phyloP scores from a whole-genome alignment of 2,888 invertebrate genomes.

The Lepetodrilus schrolli region DNA sequence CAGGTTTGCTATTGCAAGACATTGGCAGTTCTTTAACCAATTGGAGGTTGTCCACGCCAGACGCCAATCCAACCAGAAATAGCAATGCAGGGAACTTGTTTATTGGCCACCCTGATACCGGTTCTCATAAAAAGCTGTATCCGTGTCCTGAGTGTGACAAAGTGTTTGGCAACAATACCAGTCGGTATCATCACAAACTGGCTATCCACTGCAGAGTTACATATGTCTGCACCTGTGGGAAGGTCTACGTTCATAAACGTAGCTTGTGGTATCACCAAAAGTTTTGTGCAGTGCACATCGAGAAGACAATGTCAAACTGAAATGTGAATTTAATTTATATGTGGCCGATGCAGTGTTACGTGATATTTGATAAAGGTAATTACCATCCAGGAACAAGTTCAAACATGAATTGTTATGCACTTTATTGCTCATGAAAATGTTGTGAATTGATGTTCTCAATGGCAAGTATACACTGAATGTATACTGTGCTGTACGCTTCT shows the following conservation, averaged over 20 bases:
- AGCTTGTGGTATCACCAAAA: constrained; percentile 5
- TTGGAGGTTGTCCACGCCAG: neutral
- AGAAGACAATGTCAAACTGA: too few species aligned
- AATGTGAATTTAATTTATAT: too few species aligned
- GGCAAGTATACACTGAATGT: too few species aligned
- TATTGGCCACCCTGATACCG: neutral
- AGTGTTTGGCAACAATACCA: neutral
- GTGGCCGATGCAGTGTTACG: too few species aligned
- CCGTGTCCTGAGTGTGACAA: constrained; percentile 4
- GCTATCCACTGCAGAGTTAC: constrained; percentile 7
- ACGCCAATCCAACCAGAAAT: neutral
- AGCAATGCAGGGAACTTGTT: neutral
- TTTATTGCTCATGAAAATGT: too few species aligned
- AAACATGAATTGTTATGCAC: too few species aligned
- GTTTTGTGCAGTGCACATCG: neutral
- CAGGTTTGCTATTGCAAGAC: neutral
- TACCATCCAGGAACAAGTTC: too few species aligned
- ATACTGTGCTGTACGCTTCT: too few species aligned
- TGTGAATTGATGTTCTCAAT: too few species aligned
- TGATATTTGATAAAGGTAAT: too few species aligned
- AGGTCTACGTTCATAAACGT: neutral
- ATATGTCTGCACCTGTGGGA: neutral
- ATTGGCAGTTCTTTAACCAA: neutral
- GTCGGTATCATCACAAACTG: constrained; percentile 2
- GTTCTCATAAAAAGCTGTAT: neutral